Conservation (phyloP, 2,797 vertebrate genomes). For the Pampus argenteus region DNA sequence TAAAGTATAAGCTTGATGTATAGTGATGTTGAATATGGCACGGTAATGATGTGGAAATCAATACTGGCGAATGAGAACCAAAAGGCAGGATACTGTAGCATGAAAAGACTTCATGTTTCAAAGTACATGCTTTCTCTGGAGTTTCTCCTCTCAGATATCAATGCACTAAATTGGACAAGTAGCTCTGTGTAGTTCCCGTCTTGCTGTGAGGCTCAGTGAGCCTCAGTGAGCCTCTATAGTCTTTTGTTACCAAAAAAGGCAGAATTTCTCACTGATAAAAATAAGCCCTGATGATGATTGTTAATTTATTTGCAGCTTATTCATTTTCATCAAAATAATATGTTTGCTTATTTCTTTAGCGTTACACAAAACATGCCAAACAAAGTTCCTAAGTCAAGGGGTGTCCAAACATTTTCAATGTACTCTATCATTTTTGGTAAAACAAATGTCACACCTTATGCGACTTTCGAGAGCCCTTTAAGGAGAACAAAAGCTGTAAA, state of each 20-base stretch:
- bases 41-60: neutral
- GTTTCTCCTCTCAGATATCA: conserved; percentile 8
- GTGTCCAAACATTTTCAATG: neutral
- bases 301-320: neutral
- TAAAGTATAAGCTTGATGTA: conserved; percentile 8
- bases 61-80: neutral
- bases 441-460: neutral
- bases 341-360: neutral
- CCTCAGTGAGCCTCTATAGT: neutral
- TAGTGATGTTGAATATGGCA: neutral
- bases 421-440: neutral
- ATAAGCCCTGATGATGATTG: neutral
- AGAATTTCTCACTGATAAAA: neutral
- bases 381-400: neutral
- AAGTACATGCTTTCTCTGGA: conserved; percentile 3
- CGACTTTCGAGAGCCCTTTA: neutral
- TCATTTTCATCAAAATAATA: neutral
- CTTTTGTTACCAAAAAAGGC: neutral
- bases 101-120: conserved; percentile 5
- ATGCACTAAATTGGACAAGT: neutral
- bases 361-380: neutral
- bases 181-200: neutral
- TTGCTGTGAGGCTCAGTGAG: too few relatives aligned
- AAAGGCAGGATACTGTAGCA: neutral
- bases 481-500: conserved; percentile 11